phyloP scores from a whole-genome alignment of 2,797 vertebrate species.

The Hirundo rustica region DNA sequence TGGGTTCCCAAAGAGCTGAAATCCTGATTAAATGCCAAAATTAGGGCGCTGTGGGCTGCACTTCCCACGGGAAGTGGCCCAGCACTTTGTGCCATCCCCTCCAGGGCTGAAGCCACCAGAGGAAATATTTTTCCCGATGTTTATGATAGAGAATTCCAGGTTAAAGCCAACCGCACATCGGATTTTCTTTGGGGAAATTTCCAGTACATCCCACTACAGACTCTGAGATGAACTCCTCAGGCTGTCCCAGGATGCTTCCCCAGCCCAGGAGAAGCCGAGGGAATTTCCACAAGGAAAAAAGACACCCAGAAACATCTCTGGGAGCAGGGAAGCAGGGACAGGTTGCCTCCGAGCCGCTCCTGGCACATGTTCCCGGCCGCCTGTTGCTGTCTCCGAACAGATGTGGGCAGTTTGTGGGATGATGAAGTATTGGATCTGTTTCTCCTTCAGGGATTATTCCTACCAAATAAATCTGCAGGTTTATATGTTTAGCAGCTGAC shows the following conservation, averaged over 20 bases:
- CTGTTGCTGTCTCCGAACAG: constrained; percentile 56
- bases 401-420: constrained; percentile 63
- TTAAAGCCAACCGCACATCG: background rate
- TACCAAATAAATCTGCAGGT: constrained; percentile 66
- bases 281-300: background rate
- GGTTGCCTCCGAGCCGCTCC: constrained; percentile 2
- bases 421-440: constrained; percentile 66
- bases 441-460: constrained; percentile 61
- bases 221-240: background rate
- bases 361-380: constrained; percentile 25
- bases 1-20: background rate
- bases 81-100: background rate
- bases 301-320: background rate
- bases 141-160: background rate
- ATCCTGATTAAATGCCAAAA: background rate
- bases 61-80: rapidly evolving
- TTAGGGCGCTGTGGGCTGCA: background rate
- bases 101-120: background rate
- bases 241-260: rapidly evolving
- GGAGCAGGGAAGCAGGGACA: background rate
- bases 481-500: constrained; percentile 71
- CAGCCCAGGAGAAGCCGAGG: background rate
- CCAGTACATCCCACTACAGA: background rate
- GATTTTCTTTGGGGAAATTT: background rate
- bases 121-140: background rate